Percentiles rank a stretch among this genome's conserved stretches.
Evolutionary conservation across 2,888 invertebrate species (phyloP).

Genomic region (Hedychridium roseum): DNA sequence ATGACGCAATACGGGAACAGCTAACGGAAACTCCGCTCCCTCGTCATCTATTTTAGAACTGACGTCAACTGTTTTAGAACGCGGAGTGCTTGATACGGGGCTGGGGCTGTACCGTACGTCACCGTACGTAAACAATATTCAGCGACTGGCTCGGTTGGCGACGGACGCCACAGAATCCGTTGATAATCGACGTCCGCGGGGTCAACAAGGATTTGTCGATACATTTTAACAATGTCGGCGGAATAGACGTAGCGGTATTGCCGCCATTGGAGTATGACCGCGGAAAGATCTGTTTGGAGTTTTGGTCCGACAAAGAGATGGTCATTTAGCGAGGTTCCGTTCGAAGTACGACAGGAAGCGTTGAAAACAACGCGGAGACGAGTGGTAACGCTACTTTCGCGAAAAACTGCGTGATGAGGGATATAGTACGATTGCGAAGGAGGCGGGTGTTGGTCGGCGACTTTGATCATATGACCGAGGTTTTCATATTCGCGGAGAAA

Average conservation of each 20-base stretch:
- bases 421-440: not conserved
- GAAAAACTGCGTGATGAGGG: not conserved
- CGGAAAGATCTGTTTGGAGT: not conserved
- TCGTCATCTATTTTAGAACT: not conserved
- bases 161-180: not conserved
- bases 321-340: not conserved
- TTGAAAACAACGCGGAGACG: not conserved
- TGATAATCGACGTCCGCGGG: not conserved
- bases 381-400: not conserved
- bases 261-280: not conserved
- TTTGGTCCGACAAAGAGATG: not conserved
- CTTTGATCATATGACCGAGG: not conserved
- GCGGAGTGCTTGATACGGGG: not conserved
- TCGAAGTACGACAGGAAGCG: not conserved
- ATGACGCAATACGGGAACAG: not conserved
- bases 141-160: not conserved
- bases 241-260: not conserved
- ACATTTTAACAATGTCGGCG: not conserved
- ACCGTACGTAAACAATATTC: not conserved
- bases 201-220: not conserved
- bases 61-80: not conserved
- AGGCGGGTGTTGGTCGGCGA: not conserved
- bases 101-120: not conserved
- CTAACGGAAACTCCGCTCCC: not conserved
- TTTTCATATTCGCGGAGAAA: not conserved